Conservation (phyloP, 2,113 vertebrate species). For the Harpagus bidentatus region DNA sequence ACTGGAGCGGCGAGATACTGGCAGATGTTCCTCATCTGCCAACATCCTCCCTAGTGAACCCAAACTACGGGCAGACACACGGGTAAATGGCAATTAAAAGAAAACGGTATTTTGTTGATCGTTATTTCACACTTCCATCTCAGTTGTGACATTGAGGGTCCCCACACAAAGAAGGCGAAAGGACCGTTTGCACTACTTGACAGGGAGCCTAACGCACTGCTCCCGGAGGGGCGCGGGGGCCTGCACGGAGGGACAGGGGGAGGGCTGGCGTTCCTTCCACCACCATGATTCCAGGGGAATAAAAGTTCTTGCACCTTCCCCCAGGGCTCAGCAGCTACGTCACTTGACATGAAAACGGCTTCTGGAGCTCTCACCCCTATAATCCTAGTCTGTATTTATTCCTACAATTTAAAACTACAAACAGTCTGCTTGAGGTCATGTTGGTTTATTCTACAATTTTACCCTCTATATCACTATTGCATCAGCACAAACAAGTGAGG, state of each 20-base stretch:
- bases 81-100: neutral
- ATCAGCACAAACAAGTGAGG: neutral
- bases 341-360: neutral
- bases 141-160: neutral
- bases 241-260: neutral
- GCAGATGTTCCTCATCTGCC: neutral
- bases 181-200: fast-evolving
- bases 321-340: neutral
- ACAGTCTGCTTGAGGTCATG: neutral
- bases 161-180: neutral
- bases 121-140: neutral
- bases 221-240: neutral
- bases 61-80: neutral
- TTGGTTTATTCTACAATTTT: neutral
- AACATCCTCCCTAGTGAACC: neutral
- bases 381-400: neutral
- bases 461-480: neutral
- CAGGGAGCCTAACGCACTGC: fast-evolving
- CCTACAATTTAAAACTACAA: neutral
- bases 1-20: neutral
- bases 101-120: neutral
- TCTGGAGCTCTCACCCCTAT: neutral
- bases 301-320: neutral
- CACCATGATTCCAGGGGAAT: fast-evolving
- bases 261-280: neutral